phyloP scores from a whole-genome alignment of 2,888 invertebrate genomes.

The Alloscopus bannaensis region DNA sequence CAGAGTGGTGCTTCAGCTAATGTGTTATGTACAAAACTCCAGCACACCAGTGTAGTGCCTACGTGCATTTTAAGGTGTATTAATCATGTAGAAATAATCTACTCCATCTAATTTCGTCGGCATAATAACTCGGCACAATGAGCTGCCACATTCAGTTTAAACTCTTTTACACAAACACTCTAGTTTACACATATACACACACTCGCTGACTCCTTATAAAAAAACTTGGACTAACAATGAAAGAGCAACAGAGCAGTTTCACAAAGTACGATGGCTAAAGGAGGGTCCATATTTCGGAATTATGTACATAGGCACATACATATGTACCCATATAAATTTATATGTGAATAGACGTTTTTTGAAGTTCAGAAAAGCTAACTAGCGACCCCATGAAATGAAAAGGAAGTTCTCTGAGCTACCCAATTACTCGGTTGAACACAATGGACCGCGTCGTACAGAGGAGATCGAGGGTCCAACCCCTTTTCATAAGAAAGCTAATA shows the following conservation, averaged over 20 bases:
- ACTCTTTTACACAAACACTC: constrained; percentile 18
- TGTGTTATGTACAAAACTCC: too few species aligned
- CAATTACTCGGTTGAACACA: constrained; percentile 73
- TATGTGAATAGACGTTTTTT: constrained; percentile 66
- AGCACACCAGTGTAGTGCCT: too few species aligned
- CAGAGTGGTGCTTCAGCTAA: too few species aligned
- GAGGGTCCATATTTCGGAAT: too few species aligned
- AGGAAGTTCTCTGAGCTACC: constrained; percentile 73
- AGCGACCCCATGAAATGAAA: constrained; percentile 68
- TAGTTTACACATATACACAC: too few species aligned
- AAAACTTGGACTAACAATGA: too few species aligned
- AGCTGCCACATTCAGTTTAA: constrained; percentile 32
- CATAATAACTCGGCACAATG: constrained; percentile 46
- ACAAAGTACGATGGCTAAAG: constrained; percentile 34
- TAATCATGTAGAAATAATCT: constrained; percentile 46
- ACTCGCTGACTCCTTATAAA: too few species aligned
- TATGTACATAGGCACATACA: too few species aligned
- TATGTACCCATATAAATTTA: constrained; percentile 59
- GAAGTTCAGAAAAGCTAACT: constrained; percentile 67
- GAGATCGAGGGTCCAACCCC: constrained; percentile 72
- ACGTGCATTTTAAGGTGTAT: constrained; percentile 29
- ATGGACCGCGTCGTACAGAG: constrained; percentile 69
- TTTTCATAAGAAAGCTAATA: constrained; percentile 73
- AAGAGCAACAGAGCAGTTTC: constrained; percentile 3
- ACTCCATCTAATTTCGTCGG: constrained; percentile 43